These are phyloP conservation scores for Neoscelio sp. DNA, from an alignment of 2,888 invertebrate genomes.

Conservation along the genomic window DNA sequence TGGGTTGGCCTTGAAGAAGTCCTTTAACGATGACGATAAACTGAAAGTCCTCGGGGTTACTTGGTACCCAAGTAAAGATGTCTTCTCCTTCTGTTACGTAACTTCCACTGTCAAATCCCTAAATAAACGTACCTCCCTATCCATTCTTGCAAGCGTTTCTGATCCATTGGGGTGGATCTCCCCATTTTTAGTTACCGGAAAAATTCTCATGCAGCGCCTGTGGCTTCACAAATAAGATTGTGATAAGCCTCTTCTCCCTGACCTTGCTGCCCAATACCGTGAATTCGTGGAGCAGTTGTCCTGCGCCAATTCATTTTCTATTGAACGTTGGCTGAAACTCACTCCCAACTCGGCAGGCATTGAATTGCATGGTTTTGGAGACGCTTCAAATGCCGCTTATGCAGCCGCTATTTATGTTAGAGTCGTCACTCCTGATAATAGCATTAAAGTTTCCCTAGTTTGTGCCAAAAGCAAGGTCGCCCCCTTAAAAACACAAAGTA, in stretches of 20 bases:
- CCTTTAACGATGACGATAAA: too few relatives aligned
- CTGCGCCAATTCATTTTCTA: neutral
- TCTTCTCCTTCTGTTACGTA: too few relatives aligned
- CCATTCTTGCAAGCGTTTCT: too few relatives aligned
- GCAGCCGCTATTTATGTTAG: slow-evolving; percentile 42
- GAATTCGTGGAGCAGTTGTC: neutral
- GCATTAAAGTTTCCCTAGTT: neutral
- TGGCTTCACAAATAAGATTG: neutral
- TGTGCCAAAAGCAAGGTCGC: slow-evolving; percentile 51
- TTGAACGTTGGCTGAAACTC: neutral
- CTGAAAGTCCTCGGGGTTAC: too few relatives aligned
- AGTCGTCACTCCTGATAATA: neutral
- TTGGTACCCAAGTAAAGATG: too few relatives aligned
- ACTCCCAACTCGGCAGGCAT: neutral
- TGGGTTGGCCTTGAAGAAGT: too few relatives aligned
- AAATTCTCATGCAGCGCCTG: neutral
- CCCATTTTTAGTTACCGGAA: neutral
- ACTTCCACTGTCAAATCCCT: too few relatives aligned
- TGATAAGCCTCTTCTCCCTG: neutral
- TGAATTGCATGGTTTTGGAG: slow-evolving; percentile 60
- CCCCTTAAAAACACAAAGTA: neutral
- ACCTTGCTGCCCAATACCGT: neutral
- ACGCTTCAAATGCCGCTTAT: slow-evolving; percentile 50
- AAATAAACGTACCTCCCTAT: too few relatives aligned
- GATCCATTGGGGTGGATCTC: too few relatives aligned